A percentile compares a stretch with the other conserved stretches of the same genome.
Conservation (phyloP, 2,888 invertebrate genomes). For the Odontomyia ornata region DNA sequence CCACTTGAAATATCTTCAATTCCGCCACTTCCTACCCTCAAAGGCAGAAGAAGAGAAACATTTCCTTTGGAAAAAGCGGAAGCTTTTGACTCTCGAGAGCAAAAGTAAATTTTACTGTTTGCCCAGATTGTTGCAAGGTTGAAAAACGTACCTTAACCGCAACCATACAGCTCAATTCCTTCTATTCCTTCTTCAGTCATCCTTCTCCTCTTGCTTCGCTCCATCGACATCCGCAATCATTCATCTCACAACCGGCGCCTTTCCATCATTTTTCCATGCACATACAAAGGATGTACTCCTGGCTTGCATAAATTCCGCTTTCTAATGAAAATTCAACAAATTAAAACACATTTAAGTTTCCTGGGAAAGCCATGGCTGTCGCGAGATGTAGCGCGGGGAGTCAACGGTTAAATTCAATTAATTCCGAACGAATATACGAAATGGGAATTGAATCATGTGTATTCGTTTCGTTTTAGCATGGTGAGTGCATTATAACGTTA, state of each 20-base stretch:
- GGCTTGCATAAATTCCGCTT: slow-evolving; percentile 23
- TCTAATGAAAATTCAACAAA: slow-evolving; percentile 36
- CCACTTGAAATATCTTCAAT: slow-evolving; percentile 34
- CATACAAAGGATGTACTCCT: neutral
- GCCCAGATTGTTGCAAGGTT: neutral
- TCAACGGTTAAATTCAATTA: neutral
- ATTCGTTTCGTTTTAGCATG: neutral
- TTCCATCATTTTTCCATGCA: neutral
- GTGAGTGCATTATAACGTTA: neutral
- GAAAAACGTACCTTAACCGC: neutral
- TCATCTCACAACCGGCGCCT: neutral
- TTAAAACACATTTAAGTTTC: neutral
- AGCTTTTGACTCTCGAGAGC: slow-evolving; percentile 32
- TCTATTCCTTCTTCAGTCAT: neutral
- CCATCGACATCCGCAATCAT: neutral
- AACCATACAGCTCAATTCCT: neutral
- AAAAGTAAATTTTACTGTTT: slow-evolving; percentile 25
- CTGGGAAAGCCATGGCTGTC: neutral
- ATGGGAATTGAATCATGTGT: neutral
- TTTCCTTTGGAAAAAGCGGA: slow-evolving; percentile 33
- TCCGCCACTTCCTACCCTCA: neutral
- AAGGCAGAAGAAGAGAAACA: slow-evolving; percentile 19
- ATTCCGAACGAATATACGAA: neutral
- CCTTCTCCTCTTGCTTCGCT: neutral
- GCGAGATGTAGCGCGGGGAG: neutral